phyloP scores from a whole-genome alignment of 2,888 invertebrate species.

The Phragmatobia fuliginosa region DNA sequence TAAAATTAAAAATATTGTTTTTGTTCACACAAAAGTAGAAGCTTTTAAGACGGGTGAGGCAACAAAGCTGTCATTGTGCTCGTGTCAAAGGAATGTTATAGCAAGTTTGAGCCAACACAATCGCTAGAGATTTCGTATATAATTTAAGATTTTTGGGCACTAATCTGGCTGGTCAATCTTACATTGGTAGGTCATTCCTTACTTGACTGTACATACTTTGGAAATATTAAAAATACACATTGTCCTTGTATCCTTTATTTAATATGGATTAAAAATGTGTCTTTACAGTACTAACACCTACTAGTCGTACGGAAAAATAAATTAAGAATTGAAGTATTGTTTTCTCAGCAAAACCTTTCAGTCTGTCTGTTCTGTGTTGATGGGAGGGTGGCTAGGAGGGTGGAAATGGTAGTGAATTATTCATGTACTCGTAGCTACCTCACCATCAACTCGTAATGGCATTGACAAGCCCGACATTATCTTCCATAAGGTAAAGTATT shows the following conservation, averaged over 20 bases:
- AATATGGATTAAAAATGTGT: background rate
- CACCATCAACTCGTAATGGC: slow-evolving; percentile 66
- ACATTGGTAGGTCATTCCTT: slow-evolving; percentile 11
- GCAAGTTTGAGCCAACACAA: slow-evolving; percentile 26
- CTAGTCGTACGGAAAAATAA: background rate
- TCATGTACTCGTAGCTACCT: slow-evolving; percentile 71
- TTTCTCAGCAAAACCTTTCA: slow-evolving; percentile 17
- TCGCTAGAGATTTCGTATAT: slow-evolving; percentile 48
- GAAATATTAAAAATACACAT: background rate
- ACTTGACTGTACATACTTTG: background rate
- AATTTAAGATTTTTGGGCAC: slow-evolving; percentile 33
- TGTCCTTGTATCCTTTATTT: background rate
- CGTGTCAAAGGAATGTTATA: background rate
- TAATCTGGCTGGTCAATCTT: slow-evolving; percentile 31
- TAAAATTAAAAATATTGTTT: slow-evolving; percentile 57
- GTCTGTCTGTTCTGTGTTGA: slow-evolving; percentile 18
- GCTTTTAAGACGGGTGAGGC: slow-evolving; percentile 51
- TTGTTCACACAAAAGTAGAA: slow-evolving; percentile 53
- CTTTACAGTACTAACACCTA: background rate
- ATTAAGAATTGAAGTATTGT: background rate
- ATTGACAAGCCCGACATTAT: slow-evolving; percentile 50
- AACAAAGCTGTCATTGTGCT: slow-evolving; percentile 6
- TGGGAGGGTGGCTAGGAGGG: slow-evolving; percentile 61
- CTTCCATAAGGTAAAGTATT: slow-evolving; percentile 30
- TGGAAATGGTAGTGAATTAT: slow-evolving; percentile 72